phyloP scores from a whole-genome alignment of 2,888 invertebrate genomes.

The Holacanthella duospinosa region DNA sequence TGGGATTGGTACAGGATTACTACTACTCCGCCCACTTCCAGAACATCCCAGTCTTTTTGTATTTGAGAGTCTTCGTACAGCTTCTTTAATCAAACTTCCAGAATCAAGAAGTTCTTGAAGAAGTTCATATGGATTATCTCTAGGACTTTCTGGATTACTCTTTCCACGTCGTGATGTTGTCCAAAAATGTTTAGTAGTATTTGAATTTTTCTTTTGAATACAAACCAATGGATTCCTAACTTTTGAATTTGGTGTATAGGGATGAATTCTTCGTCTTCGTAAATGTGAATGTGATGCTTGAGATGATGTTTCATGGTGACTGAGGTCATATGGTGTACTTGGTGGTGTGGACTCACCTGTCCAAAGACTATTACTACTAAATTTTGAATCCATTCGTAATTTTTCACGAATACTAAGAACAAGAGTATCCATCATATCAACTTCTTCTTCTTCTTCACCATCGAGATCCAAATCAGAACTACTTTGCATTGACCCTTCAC shows the following conservation, averaged over 20 bases:
- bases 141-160: background rate
- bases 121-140: constrained; percentile 8
- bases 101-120: constrained; percentile 17
- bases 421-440: constrained; percentile 25
- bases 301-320: background rate
- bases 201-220: constrained; percentile 8
- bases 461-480: constrained; percentile 13
- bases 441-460: constrained; percentile 27
- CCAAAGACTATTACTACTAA: background rate
- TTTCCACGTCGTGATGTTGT: constrained; percentile 2
- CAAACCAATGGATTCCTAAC: background rate
- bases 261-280: background rate
- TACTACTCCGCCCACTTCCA: background rate
- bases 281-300: background rate
- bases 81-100: constrained; percentile 17
- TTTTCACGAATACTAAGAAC: constrained; percentile 34
- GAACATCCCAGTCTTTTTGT: background rate
- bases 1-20: background rate
- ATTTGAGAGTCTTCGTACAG: constrained; percentile 13
- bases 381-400: constrained; percentile 27
- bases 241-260: background rate
- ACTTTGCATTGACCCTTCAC: constrained; percentile 19
- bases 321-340: background rate
- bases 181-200: constrained; percentile 6
- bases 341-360: background rate